Evolutionary conservation across 1,140 invertebrate genomes (phyloP), one percentile per base, ranked within the genome.

Genomic region (Drosophila miranda): DNA sequence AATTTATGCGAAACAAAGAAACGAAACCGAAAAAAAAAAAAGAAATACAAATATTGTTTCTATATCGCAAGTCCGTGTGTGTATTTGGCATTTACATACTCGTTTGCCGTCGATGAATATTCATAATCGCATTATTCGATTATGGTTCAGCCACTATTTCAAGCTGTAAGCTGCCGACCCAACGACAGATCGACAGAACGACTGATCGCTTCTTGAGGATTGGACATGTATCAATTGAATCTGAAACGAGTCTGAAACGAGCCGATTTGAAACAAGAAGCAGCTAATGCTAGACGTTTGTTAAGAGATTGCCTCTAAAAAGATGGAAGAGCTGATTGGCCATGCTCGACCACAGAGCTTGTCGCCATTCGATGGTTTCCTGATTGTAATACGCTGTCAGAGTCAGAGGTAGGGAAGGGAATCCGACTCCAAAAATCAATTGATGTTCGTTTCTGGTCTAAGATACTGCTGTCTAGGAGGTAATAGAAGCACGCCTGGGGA

Each of bases 31-130:
- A 44, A 34, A 26, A 8, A 34, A 26, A 8, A 53, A 30, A 61
- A 21, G 1, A 13, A 3, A 1, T 14, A 6, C 54, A 55, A 45
- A 71, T 28, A 28, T 38, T 38, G 46, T 63, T 43, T 49, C 34
- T 13, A 30, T 30, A 55, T 21, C 26, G 28, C 30, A 9, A 49
- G 34, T 23, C 41, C 8, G 41, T 14, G n/a, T 16, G 8, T 26
- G 38, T 23, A 1, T 71, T 57, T 64, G 21, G 28, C 46, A 64
- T 74, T 74, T 74, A 74, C 69, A 74, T 73, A 73, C 51, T 42
- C 69, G 59, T 43, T 46, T 19, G 2, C 4, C 14, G 19, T 13
- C 23, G 6, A 23, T 68, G 26, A 48, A 68, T 68, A 68, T 68
- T 68, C 34, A 68, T 54, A 68, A 54, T 67, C 64, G 64, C 14